phyloP scores from a whole-genome alignment of 2,113 vertebrate genomes.

The Elephantulus edwardii region DNA sequence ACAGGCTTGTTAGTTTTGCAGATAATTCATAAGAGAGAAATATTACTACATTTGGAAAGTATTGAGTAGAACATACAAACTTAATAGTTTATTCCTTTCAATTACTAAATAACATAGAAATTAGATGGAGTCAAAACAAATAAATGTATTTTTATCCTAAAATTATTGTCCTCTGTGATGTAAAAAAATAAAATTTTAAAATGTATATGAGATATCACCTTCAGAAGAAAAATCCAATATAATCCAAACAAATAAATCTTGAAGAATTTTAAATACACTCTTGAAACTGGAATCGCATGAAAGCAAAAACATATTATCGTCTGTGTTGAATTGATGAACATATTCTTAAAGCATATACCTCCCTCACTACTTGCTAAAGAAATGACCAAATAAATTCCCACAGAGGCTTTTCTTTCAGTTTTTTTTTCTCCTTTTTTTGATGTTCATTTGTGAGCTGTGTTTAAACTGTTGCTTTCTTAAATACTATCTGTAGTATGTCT shows the following conservation, averaged over 20 bases:
- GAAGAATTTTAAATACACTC: too few species aligned
- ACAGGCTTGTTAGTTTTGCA: not conserved
- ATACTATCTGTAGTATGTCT: not conserved
- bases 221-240: not conserved
- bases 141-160: not conserved
- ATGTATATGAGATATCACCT: not conserved
- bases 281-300: not conserved
- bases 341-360: not conserved
- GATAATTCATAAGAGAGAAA: constrained; percentile 1
- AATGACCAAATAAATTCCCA: not conserved
- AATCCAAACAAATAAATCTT: not conserved
- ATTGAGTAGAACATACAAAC: constrained; percentile 5
- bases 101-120: not conserved
- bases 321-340: not conserved
- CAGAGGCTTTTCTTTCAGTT: too few species aligned
- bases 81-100: not conserved
- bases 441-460: not conserved
- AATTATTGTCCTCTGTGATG: not conserved
- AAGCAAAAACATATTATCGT: not conserved
- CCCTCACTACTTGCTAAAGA: not conserved
- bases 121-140: not conserved
- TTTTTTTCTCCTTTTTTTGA: too few species aligned
- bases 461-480: constrained; percentile 16
- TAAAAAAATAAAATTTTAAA: not conserved
- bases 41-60: not conserved